phyloP scores from a whole-genome alignment of 2,113 vertebrate species.

The Salvelinus alpinus region DNA sequence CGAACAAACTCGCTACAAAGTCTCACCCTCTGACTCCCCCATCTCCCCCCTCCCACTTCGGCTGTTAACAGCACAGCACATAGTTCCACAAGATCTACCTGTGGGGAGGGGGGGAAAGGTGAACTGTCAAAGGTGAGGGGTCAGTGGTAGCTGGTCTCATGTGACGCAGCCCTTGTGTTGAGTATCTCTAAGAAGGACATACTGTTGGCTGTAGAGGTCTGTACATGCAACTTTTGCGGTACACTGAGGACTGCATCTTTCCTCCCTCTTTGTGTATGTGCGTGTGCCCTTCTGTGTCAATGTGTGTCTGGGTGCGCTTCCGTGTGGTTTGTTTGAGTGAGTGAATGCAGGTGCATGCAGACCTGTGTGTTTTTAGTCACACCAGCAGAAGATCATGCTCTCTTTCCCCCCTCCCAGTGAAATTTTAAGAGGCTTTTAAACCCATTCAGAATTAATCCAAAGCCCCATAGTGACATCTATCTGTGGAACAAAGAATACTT shows the following conservation, averaged over 20 bases:
- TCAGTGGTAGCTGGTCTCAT: constrained; percentile 25
- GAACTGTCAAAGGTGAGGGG: constrained; percentile 7
- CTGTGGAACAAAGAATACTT: constrained; percentile 72
- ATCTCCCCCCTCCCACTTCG: constrained; percentile 35
- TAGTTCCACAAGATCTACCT: constrained; percentile 59
- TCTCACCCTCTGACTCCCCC: constrained; percentile 20
- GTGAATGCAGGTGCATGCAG: too few species aligned
- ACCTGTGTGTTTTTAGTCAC: constrained; percentile 1
- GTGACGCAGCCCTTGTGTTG: constrained; percentile 1
- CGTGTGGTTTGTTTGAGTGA: constrained; percentile 21
- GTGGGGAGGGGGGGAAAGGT: constrained; percentile 22
- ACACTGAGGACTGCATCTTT: background rate
- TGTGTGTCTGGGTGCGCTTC: constrained; percentile 47
- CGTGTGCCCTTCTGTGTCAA: constrained; percentile 37
- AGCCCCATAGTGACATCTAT: constrained; percentile 68
- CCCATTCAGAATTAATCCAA: constrained; percentile 54
- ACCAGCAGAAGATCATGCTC: constrained; percentile 62
- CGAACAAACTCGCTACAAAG: constrained; percentile 47
- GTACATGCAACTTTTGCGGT: constrained; percentile 13
- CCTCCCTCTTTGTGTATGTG: background rate
- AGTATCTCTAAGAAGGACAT: constrained; percentile 15
- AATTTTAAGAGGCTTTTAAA: constrained; percentile 65
- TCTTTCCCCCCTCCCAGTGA: constrained; percentile 38
- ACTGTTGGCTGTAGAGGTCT: constrained; percentile 37
- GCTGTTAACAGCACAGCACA: constrained; percentile 36